These are phyloP conservation scores for Musca domestica DNA, from an alignment of 1,140 invertebrate genomes.

Conservation along the genomic window DNA sequence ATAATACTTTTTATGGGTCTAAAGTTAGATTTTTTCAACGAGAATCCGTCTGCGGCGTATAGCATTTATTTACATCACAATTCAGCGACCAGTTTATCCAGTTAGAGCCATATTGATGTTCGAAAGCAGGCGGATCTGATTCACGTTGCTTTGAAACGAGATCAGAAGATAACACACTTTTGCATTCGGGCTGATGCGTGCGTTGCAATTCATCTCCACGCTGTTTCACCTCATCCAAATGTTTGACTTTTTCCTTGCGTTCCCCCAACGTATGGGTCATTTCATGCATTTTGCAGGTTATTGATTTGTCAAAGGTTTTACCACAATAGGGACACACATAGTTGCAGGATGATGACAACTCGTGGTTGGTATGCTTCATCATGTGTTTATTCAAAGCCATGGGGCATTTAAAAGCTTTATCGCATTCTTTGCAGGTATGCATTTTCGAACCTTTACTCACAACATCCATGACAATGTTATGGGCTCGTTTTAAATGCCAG, in stretches of 20 bases:
- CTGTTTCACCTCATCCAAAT: conserved; percentile 39
- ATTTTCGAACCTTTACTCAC: conserved; percentile 42
- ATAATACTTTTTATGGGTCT: too few species aligned
- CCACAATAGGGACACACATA: conserved; percentile 50
- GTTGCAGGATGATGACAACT: conserved; percentile 60
- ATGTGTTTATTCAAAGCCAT: conserved; percentile 56
- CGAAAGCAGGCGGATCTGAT: too few species aligned
- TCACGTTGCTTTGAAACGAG: too few species aligned
- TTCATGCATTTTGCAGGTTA: conserved; percentile 51
- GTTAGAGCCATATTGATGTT: too few species aligned
- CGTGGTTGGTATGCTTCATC: conserved; percentile 59
- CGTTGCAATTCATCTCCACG: conserved; percentile 33
- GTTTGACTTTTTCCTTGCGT: conserved; percentile 48
- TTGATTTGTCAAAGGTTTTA: conserved; percentile 50
- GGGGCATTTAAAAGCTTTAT: conserved; percentile 47
- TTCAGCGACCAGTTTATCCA: too few species aligned
- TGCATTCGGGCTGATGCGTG: too few species aligned
- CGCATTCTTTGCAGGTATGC: conserved; percentile 46
- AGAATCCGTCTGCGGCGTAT: too few species aligned
- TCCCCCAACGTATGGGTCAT: conserved; percentile 57
- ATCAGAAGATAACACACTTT: too few species aligned
- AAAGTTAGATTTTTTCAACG: too few species aligned
- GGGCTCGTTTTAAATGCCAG: conserved; percentile 48
- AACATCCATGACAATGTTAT: conserved; percentile 44
- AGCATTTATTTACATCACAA: too few species aligned